Evolutionary conservation across 2,113 vertebrate genomes (phyloP), one percentile per base, ranked within the genome.

Genomic region (Tragelaphus scriptus): DNA sequence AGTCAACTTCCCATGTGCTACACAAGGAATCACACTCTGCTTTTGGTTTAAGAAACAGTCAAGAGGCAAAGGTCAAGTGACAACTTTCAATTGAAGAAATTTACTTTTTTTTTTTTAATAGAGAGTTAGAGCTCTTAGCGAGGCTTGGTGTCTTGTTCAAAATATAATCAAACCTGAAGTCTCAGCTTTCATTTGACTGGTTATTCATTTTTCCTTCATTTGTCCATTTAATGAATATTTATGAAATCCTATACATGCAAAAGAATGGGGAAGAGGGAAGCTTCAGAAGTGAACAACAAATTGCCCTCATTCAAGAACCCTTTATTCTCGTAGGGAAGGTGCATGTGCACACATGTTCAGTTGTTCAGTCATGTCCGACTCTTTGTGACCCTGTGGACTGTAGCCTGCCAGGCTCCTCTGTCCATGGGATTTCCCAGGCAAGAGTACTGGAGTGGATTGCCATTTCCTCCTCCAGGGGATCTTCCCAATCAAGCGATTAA

Each of bases 11-110:
- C 80, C 17, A 21, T n/a, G 12, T 17, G 26, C 19, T 51, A 40
- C 40, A 77, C n/a, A 40, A 15, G 30, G 49, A 91, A 56, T 56
- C 75, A 16, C 0, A 32, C 15, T 89, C 90, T 79, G 47, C 58
- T 23, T 86, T 97, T 44, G 85, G 28, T 93, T 94, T 71, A 92
- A 71, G 89, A 95, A 95, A 53, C 58, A 75, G 16, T 88, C 58
- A 82, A 92, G 32, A 94, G 77, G 82, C 90, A 77, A 94, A 94
- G 10, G 53, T 88, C 94, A 80, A 80, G 30, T 71, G 49, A 36
- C 49, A 93, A 89, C 23, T 89, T 89, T 23, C 59, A 68, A 40
- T 6, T 25, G 26, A 98, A 90, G 17, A 16, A 56, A 89, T 53
- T 85, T 51, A 61, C n/a, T 55, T 59, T n/a, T 55, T 14, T 56